Evolutionary conservation across 2,113 vertebrate species (phyloP).

Genomic region (Oceanites oceanicus): DNA sequence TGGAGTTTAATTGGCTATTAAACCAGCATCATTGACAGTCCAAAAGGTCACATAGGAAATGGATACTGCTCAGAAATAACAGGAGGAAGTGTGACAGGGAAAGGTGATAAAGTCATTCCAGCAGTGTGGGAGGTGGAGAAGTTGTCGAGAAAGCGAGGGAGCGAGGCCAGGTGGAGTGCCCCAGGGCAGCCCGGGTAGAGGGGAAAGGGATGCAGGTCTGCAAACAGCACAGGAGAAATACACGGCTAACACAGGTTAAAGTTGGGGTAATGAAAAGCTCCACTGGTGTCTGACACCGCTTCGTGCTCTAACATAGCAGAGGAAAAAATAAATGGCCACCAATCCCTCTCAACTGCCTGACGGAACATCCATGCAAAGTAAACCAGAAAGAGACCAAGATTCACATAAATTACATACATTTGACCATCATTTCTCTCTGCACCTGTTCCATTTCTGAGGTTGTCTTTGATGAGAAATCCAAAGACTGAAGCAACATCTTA

Average conservation of each 20-base stretch:
- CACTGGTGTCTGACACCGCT: neutral
- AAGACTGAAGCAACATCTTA: slow-evolving; percentile 73
- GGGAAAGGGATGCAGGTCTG: neutral
- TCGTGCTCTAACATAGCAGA: fast-evolving
- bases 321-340: neutral
- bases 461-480: slow-evolving; percentile 49
- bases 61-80: neutral
- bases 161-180: neutral
- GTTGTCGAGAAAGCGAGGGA: neutral
- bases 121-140: neutral
- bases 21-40: neutral
- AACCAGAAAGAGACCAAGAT: neutral
- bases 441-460: neutral
- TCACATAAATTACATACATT: neutral
- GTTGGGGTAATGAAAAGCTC: neutral
- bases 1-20: slow-evolving; percentile 29
- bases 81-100: neutral
- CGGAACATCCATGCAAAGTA: neutral
- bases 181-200: neutral
- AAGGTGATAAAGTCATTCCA: neutral
- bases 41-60: neutral
- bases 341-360: neutral
- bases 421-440: neutral
- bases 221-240: neutral
- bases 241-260: fast-evolving